Base-by-base conservation (phyloP, 2,888 invertebrate genomes). In the Atrina japonica region DNA sequence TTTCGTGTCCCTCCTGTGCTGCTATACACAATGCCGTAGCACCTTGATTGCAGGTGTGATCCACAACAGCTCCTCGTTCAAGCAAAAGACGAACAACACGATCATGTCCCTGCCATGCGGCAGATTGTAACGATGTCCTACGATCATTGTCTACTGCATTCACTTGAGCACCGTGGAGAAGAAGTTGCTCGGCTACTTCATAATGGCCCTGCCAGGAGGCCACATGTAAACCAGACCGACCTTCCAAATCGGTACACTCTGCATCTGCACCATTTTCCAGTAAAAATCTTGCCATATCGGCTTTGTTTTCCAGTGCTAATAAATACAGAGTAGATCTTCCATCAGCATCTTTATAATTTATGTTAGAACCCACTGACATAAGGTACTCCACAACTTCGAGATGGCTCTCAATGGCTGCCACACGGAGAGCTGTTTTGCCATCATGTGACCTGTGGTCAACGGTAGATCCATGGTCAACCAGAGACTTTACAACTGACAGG, bases 21-120 rank as follows among this genome's bases (percentile, higher is more conserved):
- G 98, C 97, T 69, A 98, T 97, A 83, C 97, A 91, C 73, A 98
- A 92, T 9, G 98, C 97, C 16, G 98, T 97, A 55, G 98, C 98
- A 25, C 98, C 98, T 92, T 97, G 97, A 86, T 96, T 96, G 89
- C 98, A 98, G 0, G 96, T 95, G 82, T 97, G 97, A 91, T 97
- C 94, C 21, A 96, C 95, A 66, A 93, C 90, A 0, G 97, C 97
- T 5, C 96, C 96, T 82, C 94, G 94, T 84, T 94, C 94, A 52
- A 98, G 92, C 43, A 92, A 78, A 45, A 96, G 92, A 70, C 94
- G 93, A 78, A 98, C 96, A 47, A 96, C 96, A 58, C 94, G 93
- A 45, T 94, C 93, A 86, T 98, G 96, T 0, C 98, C 98, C 88
- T 98, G 96, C 98, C 98, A 98, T 61, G 97, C 96, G 18, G 97